Conservation (phyloP, 2,797 vertebrate species). For the Mormyrus proboscirostris region DNA sequence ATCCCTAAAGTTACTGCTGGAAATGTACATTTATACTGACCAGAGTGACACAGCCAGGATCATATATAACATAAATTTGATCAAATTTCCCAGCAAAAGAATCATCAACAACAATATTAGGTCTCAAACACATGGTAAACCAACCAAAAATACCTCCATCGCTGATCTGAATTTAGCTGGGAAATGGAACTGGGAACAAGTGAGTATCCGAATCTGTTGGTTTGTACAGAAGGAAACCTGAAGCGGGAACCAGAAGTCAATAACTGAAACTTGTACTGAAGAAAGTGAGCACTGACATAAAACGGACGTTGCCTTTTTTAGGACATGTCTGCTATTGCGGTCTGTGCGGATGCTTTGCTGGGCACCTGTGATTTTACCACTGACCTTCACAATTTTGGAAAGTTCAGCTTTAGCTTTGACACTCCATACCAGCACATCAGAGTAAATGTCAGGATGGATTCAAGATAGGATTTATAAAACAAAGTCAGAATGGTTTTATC, state of each 20-base stretch:
- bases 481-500: background rate
- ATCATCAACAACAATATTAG: background rate
- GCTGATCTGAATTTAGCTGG: background rate
- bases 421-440: background rate
- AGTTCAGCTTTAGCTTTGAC: background rate
- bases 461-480: background rate
- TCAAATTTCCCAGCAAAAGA: background rate
- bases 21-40: background rate
- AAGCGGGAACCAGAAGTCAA: background rate
- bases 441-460: background rate
- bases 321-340: background rate
- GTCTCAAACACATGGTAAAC: background rate
- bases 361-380: background rate
- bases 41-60: background rate
- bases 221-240: background rate
- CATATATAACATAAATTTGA: background rate
- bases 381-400: background rate
- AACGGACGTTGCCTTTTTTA: background rate
- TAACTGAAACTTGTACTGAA: background rate
- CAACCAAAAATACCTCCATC: background rate
- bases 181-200: background rate
- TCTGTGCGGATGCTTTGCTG: background rate
- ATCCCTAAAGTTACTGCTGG: background rate
- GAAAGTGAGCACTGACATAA: background rate
- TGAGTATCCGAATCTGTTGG: background rate